phyloP scores from a whole-genome alignment of 1,140 invertebrate species.

The Steinernema feltiae region DNA sequence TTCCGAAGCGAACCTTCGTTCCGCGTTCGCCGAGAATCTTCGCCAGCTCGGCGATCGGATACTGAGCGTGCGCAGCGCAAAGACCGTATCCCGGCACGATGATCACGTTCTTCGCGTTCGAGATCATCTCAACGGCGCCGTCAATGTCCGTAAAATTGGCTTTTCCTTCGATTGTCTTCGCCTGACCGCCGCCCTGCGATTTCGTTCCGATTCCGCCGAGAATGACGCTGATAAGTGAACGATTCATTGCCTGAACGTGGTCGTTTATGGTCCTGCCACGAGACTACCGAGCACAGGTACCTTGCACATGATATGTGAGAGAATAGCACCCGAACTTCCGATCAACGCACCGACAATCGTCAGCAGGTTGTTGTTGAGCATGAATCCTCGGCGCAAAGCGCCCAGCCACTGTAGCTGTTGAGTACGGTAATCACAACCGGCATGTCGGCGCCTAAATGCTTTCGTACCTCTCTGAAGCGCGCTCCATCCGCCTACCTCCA shows the following conservation, averaged over 20 bases:
- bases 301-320: conserved; percentile 91
- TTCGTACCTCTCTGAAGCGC: too few species aligned
- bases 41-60: conserved; percentile 82
- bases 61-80: conserved; percentile 84
- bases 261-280: too few species aligned
- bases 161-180: conserved; percentile 67
- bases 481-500: too few species aligned
- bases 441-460: conserved; percentile 87
- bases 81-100: conserved; percentile 83
- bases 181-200: conserved; percentile 67
- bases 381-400: conserved; percentile 82
- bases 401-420: conserved; percentile 77
- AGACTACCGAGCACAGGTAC: too few species aligned
- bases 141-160: conserved; percentile 76
- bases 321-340: conserved; percentile 80
- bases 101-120: conserved; percentile 74
- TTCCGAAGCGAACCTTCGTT: conserved; percentile 78
- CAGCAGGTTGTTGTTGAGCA: conserved; percentile 86
- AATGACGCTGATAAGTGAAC: conserved; percentile 79
- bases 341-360: conserved; percentile 83
- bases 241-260: conserved; percentile 75
- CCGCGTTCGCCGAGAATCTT: conserved; percentile 68
- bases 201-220: conserved; percentile 77
- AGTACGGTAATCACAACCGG: conserved; percentile 85
- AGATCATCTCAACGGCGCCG: conserved; percentile 69